A percentile compares a stretch with the other conserved stretches of the same genome.
These are phyloP conservation scores for Neopelma chrysocephalum DNA, from an alignment of 2,797 vertebrate genomes.

Conservation along the genomic window DNA sequence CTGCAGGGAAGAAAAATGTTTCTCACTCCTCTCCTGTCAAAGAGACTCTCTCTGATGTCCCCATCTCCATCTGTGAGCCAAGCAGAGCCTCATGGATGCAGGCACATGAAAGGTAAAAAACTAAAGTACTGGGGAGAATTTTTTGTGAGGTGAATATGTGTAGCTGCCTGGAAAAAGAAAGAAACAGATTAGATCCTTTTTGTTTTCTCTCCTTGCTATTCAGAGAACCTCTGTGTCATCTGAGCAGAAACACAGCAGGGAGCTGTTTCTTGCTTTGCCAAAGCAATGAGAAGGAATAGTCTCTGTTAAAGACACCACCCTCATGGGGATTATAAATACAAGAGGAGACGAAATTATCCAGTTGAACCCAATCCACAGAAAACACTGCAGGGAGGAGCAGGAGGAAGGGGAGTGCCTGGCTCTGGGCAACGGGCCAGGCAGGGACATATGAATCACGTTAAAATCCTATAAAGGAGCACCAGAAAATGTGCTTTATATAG, in stretches of 20 bases:
- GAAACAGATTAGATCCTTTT: not conserved
- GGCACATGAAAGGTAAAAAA: not conserved
- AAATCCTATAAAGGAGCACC: not conserved
- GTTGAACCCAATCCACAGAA: not conserved
- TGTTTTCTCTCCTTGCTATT: slow-evolving; percentile 18
- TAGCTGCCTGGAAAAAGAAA: not conserved
- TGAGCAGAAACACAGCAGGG: not conserved
- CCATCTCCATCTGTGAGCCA: not conserved
- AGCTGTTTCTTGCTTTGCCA: slow-evolving; percentile 17
- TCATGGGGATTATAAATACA: not conserved
- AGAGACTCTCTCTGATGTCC: not conserved
- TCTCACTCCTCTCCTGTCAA: accelerated
- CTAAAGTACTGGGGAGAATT: not conserved
- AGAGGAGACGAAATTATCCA: not conserved
- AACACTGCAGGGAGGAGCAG: not conserved
- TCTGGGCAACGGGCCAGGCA: not conserved
- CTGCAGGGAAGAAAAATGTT: not conserved
- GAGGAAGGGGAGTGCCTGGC: not conserved
- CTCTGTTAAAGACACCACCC: not conserved
- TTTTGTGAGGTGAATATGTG: not conserved
- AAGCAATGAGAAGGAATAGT: not conserved
- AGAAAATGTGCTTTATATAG: not conserved
- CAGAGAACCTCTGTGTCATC: not conserved
- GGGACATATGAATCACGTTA: not conserved
- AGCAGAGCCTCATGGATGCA: not conserved